Evolutionary conservation across 2,888 invertebrate species (phyloP), one percentile per base, ranked within the genome.

Genomic region (Oxycera nigricornis): DNA sequence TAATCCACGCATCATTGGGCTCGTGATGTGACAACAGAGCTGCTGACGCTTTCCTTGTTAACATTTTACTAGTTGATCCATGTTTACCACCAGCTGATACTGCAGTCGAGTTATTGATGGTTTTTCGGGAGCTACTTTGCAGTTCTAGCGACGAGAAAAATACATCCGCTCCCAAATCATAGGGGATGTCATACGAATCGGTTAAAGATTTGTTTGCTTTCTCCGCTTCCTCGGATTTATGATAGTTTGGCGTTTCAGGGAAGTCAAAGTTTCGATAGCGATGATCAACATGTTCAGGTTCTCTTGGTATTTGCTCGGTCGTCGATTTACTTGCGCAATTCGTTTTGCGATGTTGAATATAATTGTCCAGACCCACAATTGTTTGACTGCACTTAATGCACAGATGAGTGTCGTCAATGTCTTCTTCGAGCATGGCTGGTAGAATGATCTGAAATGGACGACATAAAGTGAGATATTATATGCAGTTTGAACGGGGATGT

Each of bases 371-470:
- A 0, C 96, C 96, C 41, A 90, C 86, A 76, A 96, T 91, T 2
- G 95, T 95, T 20, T 88, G 83, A 79, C 93, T 92, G 86, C 96
- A 97, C 82, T 93, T 94, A 80, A 96, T 91, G 85, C 96, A 97
- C 77, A 94, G 89, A 82, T 97, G 96, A 2, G 89, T 91, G 84
- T 96, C 95, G 73, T 94, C 93, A 65, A 94, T 92, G 74, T 91
- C 92, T 76, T 91, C 90, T 74, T 88, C 80, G 59, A 81, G 79
- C 79, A 80, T 81, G 73, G 39, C 14, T 39, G 39, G 14, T 39
- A 9, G 39, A 9, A n/a, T n/a, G n/a, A n/a, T n/a, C n/a, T n/a
- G n/a, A n/a, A n/a, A n/a, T n/a, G n/a, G n/a, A n/a, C n/a, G n/a
- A n/a, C n/a, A n/a, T n/a, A n/a, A n/a, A n/a, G n/a, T n/a, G n/a